These are phyloP conservation scores for Arvicola amphibius DNA, from an alignment of 2,797 vertebrate genomes.

Conservation along the genomic window DNA sequence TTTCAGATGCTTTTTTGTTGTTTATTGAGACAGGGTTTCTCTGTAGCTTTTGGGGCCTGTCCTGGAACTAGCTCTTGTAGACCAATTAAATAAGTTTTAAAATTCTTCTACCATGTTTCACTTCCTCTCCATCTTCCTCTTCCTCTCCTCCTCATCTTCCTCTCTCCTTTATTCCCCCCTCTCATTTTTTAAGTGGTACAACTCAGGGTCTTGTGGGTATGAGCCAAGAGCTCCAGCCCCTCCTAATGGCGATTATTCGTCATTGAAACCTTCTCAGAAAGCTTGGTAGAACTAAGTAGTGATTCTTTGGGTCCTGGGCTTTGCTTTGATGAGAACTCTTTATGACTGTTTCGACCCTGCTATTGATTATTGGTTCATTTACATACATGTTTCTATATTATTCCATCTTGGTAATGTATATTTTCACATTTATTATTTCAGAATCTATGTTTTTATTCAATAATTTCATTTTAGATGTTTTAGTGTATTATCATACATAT, in stretches of 20 bases:
- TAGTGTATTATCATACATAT: neutral
- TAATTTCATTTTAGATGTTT: neutral
- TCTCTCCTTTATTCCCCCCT: accelerated
- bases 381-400: neutral
- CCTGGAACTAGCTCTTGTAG: too few relatives aligned
- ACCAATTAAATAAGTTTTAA: neutral
- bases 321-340: neutral
- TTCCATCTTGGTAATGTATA: neutral
- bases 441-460: neutral
- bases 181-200: neutral
- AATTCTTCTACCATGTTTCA: neutral
- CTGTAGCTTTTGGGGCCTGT: too few relatives aligned
- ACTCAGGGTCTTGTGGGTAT: neutral
- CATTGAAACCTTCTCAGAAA: neutral
- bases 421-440: neutral
- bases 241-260: neutral
- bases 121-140: neutral
- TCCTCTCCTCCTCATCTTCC: too few relatives aligned
- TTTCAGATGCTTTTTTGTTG: too few relatives aligned
- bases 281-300: neutral
- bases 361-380: neutral
- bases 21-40: too few relatives aligned
- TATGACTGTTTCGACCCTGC: neutral
- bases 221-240: neutral
- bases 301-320: neutral